These are phyloP conservation scores for Euura lappo DNA, from an alignment of 1,140 invertebrate species.

Conservation along the genomic window DNA sequence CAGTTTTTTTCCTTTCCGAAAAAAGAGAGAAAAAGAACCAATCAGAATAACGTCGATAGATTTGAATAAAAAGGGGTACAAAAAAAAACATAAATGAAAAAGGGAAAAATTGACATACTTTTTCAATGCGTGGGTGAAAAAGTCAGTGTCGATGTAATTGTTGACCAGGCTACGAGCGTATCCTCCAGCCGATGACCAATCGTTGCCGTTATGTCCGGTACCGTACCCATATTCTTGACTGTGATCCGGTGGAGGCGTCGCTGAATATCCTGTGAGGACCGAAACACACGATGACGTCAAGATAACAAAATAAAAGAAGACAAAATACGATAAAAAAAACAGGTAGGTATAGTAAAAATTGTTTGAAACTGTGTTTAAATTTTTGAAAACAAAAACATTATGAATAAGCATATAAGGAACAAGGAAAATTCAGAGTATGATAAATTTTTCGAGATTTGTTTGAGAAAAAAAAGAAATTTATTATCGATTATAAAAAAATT, in stretches of 20 bases:
- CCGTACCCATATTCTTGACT: conserved; percentile 20
- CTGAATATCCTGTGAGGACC: conserved; percentile 19
- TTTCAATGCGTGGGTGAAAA: neutral
- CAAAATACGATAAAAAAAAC: no score
- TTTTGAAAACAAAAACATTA: no score
- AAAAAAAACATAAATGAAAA: neutral
- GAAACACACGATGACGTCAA: neutral
- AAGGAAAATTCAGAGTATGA: no score
- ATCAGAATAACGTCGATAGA: neutral
- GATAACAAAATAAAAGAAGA: neutral
- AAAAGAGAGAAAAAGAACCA: neutral
- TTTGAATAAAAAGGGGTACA: neutral
- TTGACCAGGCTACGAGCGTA: conserved; percentile 16
- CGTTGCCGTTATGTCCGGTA: conserved; percentile 15
- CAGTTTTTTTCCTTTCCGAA: neutral
- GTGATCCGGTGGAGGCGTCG: conserved; percentile 24
- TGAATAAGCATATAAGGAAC: no score
- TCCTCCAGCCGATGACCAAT: conserved; percentile 23
- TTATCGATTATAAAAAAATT: no score
- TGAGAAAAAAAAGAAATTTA: no score
- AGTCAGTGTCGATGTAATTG: conserved; percentile 4
- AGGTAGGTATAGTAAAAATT: no score
- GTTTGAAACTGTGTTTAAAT: no score
- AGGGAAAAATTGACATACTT: neutral
- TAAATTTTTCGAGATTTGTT: no score